phyloP scores from a whole-genome alignment of 1,140 invertebrate species.

The Platyscapa corneri region DNA sequence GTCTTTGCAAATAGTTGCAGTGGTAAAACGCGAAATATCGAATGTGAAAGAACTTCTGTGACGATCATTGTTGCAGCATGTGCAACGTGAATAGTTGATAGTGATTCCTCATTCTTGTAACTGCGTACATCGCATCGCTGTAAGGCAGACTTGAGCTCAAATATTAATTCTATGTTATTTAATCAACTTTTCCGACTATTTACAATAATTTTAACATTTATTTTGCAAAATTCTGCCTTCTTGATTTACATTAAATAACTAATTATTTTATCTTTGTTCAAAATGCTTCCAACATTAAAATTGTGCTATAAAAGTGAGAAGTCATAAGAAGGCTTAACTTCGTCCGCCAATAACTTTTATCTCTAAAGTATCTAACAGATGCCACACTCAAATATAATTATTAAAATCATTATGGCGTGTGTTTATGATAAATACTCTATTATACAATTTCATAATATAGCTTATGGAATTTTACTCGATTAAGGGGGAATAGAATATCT shows the following conservation, averaged over 20 bases:
- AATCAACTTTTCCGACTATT: slow-evolving; percentile 14
- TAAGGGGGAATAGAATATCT: background rate
- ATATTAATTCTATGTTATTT: slow-evolving; percentile 17
- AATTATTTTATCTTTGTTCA: background rate
- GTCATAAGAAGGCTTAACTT: background rate
- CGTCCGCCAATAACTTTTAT: slow-evolving; percentile 1
- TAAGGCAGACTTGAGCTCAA: background rate
- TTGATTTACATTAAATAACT: background rate
- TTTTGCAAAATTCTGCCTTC: background rate
- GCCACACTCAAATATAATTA: background rate
- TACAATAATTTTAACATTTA: background rate
- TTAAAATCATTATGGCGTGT: background rate
- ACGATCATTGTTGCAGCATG: background rate
- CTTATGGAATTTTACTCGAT: background rate
- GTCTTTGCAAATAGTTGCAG: no score
- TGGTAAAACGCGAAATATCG: background rate
- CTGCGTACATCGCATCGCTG: background rate
- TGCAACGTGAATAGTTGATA: no score
- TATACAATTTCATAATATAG: background rate
- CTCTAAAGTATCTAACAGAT: background rate
- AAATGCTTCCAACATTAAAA: background rate
- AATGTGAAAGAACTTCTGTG: no score
- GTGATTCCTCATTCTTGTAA: background rate
- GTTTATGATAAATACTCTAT: background rate
- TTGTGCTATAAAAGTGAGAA: background rate